phyloP scores from a whole-genome alignment of 2,888 invertebrate species.

The Heliconius ethilla region DNA sequence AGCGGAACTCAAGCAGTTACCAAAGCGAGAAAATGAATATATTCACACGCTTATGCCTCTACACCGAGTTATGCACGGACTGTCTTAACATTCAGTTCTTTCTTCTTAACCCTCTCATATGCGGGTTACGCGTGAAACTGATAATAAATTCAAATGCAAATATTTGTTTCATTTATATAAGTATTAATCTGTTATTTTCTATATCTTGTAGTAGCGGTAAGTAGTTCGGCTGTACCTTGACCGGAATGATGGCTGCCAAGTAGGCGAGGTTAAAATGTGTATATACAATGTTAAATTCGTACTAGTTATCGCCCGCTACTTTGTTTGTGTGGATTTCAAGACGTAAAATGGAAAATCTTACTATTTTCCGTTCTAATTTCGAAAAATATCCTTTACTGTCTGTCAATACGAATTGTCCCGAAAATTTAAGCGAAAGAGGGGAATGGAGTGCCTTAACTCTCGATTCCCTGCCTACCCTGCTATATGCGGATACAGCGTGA shows the following conservation, averaged over 20 bases:
- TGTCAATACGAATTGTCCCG: too few species aligned
- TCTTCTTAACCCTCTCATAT: neutral
- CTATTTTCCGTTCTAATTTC: neutral
- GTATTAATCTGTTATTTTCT: neutral
- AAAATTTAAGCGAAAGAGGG: too few species aligned
- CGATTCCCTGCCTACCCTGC: too few species aligned
- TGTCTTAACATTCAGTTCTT: neutral
- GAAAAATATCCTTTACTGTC: neutral
- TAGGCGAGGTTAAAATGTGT: conserved; percentile 31
- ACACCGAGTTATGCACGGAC: too few species aligned
- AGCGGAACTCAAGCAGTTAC: neutral
- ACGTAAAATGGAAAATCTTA: too few species aligned
- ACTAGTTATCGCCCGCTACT: neutral
- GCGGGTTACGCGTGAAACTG: neutral
- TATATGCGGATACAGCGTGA: too few species aligned
- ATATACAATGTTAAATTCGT: neutral
- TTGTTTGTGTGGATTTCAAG: neutral
- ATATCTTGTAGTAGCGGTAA: conserved; percentile 26
- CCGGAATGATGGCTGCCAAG: conserved; percentile 38
- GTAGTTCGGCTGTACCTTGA: conserved; percentile 33
- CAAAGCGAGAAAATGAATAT: neutral
- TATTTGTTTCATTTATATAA: neutral
- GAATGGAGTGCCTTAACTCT: too few species aligned
- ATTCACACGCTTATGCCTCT: neutral
- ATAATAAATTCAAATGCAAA: neutral